Base-by-base conservation (phyloP, 1,140 invertebrate species). In the Cydia strobilella region DNA sequence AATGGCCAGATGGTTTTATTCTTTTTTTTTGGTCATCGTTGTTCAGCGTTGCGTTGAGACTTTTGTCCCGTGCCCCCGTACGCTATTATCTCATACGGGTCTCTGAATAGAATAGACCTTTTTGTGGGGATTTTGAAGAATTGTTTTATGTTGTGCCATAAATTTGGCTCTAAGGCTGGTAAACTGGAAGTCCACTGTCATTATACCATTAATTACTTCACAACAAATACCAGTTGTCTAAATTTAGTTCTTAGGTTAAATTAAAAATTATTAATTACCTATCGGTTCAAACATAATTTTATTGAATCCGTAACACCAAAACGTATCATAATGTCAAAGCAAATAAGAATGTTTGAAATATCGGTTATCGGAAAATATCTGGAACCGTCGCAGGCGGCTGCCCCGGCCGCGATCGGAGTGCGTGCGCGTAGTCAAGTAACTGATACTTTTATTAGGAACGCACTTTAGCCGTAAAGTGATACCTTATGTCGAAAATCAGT, bases 91-190 rank as follows among this genome's bases (percentile, higher is more conserved):
- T 91, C 86, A 85, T 85, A 86, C 76, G 84, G 83, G 81, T 75
- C 75, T 76, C 77, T 89, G 83, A 88, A 91, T 90, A 88, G 83
- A 77, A 66, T 74, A 77, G 62, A 77, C 81, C 81, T 90, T 90
- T 91, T 90, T 89, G 88, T 89, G 86, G 87, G 78, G 59, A 69
- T 69, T 90, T 91, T 89, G 81, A 86, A 90, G 88, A 90, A 91
- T 92, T 90, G 89, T 91, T 92, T 92, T 90, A 92, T 88, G 86
- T 80, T 73, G 76, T 76, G 77, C 85, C 84, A 90, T 91, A 92
- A 92, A 91, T 90, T 86, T 85, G 78, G 73, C 81, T 77, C 45
- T 76, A 82, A 75, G 80, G 75, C 77, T 80, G 79, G 74, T 77
- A 74, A 84, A 77, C 54, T 79, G 78, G 77, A 76, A 86, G 82